Percentiles rank a stretch among this genome's conserved stretches.
Evolutionary conservation across 2,888 invertebrate genomes (phyloP).

Genomic region (Synergus gifuensis): DNA sequence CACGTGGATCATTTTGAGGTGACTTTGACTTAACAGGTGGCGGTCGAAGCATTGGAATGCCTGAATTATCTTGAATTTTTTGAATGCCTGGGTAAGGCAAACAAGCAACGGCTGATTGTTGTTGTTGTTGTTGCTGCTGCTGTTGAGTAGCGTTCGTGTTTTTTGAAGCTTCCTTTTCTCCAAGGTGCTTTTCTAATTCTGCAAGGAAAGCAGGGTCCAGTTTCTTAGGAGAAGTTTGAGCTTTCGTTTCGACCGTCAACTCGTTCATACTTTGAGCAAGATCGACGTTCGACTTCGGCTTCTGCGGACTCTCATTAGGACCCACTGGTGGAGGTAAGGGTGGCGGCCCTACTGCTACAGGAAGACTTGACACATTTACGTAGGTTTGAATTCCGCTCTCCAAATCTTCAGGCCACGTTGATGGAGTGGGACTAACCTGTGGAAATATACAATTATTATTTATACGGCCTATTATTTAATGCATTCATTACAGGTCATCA

Average conservation of each 20-base stretch:
- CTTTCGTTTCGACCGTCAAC: constrained; percentile 61
- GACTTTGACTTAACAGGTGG: constrained; percentile 74
- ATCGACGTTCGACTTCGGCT: constrained; percentile 70
- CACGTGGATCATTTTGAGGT: constrained; percentile 63
- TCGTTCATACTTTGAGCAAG: constrained; percentile 68
- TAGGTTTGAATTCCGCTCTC: constrained; percentile 65
- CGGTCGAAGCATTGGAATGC: constrained; percentile 78
- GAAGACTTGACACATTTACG: constrained; percentile 63
- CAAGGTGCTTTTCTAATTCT: constrained; percentile 83
- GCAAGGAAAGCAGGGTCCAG: constrained; percentile 82
- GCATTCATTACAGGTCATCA: no score
- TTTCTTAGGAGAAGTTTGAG: constrained; percentile 74
- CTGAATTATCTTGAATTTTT: constrained; percentile 61
- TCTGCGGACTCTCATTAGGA: constrained; percentile 69
- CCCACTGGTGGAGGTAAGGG: constrained; percentile 66
- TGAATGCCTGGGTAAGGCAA: constrained; percentile 54
- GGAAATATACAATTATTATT: constrained; percentile 4
- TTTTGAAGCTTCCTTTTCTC: constrained; percentile 77
- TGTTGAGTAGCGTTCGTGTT: constrained; percentile 76
- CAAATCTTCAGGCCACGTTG: constrained; percentile 73
- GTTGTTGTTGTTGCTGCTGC: constrained; percentile 42
- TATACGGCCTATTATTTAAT: background rate
- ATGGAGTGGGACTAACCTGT: constrained; percentile 52
- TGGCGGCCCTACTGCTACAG: constrained; percentile 56
- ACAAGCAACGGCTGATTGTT: constrained; percentile 17